Base-by-base conservation (phyloP, 2,113 vertebrate species). In the Clarias batrachus region DNA sequence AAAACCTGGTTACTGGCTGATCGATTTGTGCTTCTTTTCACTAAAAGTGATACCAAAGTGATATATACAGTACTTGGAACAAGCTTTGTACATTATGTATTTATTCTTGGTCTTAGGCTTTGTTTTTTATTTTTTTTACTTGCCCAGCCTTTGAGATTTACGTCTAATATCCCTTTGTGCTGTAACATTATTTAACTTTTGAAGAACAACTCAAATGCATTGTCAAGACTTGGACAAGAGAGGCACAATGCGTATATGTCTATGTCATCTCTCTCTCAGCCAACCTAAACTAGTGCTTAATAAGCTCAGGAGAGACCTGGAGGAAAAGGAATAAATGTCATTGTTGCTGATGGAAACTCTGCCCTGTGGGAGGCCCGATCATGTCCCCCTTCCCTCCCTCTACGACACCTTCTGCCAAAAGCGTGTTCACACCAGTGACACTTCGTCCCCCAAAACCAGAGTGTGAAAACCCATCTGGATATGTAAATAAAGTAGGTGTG, bases 391-490 rank as follows among this genome's bases (percentile, higher is more conserved):
- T 25, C 82, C 62, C 60, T 84, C 70, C 23, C 19, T 86, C 52
- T 48, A 74, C 74, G 77, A 82, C 89, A 82, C 87, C 23, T 87
- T 90, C 88, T 89, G 87, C 88, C 89, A 87, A 91, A 88, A 88
- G 79, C 87, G 85, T 92, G 90, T 92, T 91, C 91, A 88, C 92
- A 92, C 91, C 83, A 81, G 86, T 76, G 78, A 89, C 85, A 90
- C 85, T 65, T 86, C 73, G 33, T 86, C 88, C 85, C 82, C 85
- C 82, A 76, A 73, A 87, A 91, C 87, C 88, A 86, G 91, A 88
- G 90, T 89, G 91, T 91, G 89, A 94, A 93, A 92, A 91, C 87
- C 85, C 90, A 92, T 91, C 90, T 90, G 87, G 80, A 92, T 90
- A 88, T 90, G 89, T 87, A 91, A 87, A 91, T 81, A 90, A 86